Conservation (phyloP, 2,113 vertebrate genomes). For the Dolichallabes microphthalmus region DNA sequence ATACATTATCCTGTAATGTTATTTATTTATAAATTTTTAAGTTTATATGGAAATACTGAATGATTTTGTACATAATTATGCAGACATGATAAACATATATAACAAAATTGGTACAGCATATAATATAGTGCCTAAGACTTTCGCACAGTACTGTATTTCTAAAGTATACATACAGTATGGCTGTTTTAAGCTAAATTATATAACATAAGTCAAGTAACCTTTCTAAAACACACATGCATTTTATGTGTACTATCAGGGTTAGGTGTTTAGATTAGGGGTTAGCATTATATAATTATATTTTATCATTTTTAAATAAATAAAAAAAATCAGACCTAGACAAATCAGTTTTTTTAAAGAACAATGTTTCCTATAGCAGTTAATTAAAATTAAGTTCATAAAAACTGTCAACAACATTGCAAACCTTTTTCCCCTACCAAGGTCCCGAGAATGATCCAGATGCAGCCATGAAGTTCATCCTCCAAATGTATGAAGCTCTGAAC, state of each 20-base stretch:
- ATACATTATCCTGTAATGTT: too few relatives aligned
- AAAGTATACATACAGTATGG: not conserved
- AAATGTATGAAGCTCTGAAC: slow-evolving; percentile 75
- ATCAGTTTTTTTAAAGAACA: not conserved
- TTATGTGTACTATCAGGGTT: not conserved
- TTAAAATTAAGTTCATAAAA: too few relatives aligned
- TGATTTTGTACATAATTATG: too few relatives aligned
- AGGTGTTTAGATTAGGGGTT: too few relatives aligned
- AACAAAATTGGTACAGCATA: too few relatives aligned
- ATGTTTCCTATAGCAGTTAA: not conserved
- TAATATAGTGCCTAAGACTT: too few relatives aligned
- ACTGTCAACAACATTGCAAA: not conserved
- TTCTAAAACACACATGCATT: not conserved
- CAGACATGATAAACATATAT: too few relatives aligned
- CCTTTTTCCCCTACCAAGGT: slow-evolving; percentile 61
- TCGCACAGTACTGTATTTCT: not conserved
- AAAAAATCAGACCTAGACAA: not conserved
- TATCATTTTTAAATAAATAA: too few relatives aligned
- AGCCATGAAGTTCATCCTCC: slow-evolving; percentile 79
- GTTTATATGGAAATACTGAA: too few relatives aligned
- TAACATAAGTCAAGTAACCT: not conserved
- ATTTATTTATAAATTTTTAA: too few relatives aligned
- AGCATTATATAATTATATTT: too few relatives aligned
- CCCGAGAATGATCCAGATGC: slow-evolving; percentile 70
- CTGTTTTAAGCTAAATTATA: not conserved